These are phyloP conservation scores for Connochaetes taurinus DNA, from an alignment of 2,113 vertebrate species.

Conservation along the genomic window DNA sequence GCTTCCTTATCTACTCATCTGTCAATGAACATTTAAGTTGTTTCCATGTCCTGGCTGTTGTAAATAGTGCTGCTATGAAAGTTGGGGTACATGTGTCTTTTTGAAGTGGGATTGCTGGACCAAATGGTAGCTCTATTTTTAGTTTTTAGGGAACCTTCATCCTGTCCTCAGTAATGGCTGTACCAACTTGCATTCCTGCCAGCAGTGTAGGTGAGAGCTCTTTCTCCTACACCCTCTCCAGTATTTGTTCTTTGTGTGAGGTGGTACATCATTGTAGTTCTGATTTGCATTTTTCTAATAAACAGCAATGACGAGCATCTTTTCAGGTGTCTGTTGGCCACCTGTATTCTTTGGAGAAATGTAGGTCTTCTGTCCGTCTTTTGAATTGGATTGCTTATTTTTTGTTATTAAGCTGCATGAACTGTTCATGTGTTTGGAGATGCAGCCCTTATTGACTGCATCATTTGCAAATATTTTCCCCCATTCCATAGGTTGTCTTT, in stretches of 20 bases:
- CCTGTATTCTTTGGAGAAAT: not conserved
- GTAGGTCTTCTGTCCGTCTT: not conserved
- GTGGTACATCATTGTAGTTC: not conserved
- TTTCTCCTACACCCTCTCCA: not conserved
- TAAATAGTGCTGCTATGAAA: not conserved
- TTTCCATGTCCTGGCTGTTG: not conserved
- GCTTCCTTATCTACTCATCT: not conserved
- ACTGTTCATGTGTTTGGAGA: not conserved
- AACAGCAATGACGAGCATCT: not conserved
- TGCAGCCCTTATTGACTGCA: not conserved
- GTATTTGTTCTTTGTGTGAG: not conserved
- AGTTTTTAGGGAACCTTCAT: not conserved
- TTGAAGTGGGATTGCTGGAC: not conserved
- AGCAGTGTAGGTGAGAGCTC: not conserved
- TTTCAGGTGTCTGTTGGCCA: too few relatives aligned
- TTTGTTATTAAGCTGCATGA: not conserved
- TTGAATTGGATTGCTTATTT: not conserved
- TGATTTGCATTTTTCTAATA: not conserved
- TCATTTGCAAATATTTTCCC: not conserved
- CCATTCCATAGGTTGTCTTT: not conserved
- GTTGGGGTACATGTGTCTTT: not conserved
- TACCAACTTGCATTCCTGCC: not conserved
- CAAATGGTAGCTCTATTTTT: not conserved
- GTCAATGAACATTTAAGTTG: not conserved
- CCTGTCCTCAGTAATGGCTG: not conserved